Evolutionary conservation across 2,797 vertebrate species (phyloP), one percentile per base, ranked within the genome.

Genomic region (Argentina silus): DNA sequence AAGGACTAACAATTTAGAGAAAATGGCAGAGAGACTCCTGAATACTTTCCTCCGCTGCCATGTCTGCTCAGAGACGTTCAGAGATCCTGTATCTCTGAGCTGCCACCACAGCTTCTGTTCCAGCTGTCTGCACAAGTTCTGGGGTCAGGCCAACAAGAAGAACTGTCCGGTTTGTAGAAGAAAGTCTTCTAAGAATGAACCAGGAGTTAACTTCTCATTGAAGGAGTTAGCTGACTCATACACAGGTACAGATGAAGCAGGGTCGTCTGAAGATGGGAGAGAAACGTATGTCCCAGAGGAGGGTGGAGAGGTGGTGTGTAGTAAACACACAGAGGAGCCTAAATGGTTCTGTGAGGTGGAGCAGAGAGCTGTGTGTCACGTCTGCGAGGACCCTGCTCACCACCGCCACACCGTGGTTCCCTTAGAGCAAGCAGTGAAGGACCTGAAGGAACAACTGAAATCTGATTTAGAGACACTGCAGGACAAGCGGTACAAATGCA

Each of bases 41-140:
- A 8, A 56, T 4, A n/a, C 44, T n/a, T 48, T 1, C 53, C 44
- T 78, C 9, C 17, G 53, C 19, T 78, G 76, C 7, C 19, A 19
- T 59, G 61, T 78, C 3, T 77, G 75, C 14, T 65, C 66, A 11
- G 67, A 69, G 51, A 73, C 47, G 6, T 69, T 70, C 53, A 78
- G 23, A 12, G 70, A 73, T 8, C 61, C 67, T 23, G 66, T 74
- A 17, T 47, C 51, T 42, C 61, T 78, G 50, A 21, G 50, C 50
- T 78, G 76, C 23, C 23, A 69, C 53, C 76, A 78, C 76, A 73
- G 12, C 48, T 69, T 78, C 48, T 78, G 76, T 59, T 12, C 15
- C 7, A 63, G 23, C 8, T 78, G 76, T 27, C 59, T 78, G 3
- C 8, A 36, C 9, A 9, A 59, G 45, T 56, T 36, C 17, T 78